phyloP scores from a whole-genome alignment of 1,140 invertebrate genomes.

The Drosophila athabasca region DNA sequence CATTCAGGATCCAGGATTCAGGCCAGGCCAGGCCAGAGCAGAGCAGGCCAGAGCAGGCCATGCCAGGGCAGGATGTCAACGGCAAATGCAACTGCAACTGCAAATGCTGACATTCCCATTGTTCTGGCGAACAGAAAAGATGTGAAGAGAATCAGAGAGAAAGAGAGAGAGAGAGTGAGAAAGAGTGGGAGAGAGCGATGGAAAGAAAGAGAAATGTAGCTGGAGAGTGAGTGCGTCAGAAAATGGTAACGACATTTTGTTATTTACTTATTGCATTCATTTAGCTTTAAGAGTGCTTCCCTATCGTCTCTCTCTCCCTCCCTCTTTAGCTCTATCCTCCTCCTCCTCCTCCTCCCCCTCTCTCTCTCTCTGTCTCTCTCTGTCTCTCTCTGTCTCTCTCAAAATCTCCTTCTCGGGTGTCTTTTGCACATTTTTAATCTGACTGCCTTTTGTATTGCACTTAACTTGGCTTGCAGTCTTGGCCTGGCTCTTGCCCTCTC shows the following conservation, averaged over 20 bases:
- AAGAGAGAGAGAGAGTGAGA: constrained; percentile 9
- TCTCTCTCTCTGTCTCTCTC: constrained; percentile 6
- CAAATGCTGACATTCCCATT: constrained; percentile 59
- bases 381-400: neutral
- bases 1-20: constrained; percentile 12
- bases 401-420: constrained; percentile 23
- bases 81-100: constrained; percentile 33
- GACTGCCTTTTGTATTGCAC: constrained; percentile 74
- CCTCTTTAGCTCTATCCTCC: no score
- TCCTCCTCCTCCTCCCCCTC: no score
- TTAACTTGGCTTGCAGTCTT: constrained; percentile 71
- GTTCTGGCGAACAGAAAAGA: constrained; percentile 41
- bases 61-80: no score
- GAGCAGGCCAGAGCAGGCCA: no score
- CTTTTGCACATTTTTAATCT: constrained; percentile 80
- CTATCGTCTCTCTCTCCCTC: neutral
- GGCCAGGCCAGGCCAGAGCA: no score
- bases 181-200: neutral
- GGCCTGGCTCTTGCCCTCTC: constrained; percentile 1
- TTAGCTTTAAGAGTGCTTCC: constrained; percentile 55
- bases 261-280: constrained; percentile 83
- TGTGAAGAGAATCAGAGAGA: constrained; percentile 15
- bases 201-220: neutral
- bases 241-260: constrained; percentile 83
- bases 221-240: constrained; percentile 60